Conservation (phyloP, 2,888 invertebrate species). For the Tholera decimalis region DNA sequence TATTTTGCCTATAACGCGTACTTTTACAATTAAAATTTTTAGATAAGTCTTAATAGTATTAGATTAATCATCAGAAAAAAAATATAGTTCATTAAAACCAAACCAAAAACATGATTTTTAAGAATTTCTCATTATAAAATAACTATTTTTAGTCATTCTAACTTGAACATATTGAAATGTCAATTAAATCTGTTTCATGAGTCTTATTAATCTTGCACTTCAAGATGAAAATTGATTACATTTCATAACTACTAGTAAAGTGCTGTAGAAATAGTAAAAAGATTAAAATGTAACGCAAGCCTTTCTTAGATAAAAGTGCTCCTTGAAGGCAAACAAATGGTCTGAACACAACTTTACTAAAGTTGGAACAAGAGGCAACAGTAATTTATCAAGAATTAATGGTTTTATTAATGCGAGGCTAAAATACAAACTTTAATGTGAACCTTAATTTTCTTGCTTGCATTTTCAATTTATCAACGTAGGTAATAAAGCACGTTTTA, state of each 20-base stretch:
- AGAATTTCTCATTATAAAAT: no score
- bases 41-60: no score
- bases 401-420: slow-evolving; percentile 56
- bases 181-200: not conserved
- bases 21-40: no score
- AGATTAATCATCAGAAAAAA: no score
- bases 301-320: slow-evolving; percentile 24
- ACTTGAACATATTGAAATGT: no score
- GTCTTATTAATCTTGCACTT: not conserved
- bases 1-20: no score
- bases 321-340: slow-evolving; percentile 52
- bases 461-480: slow-evolving; percentile 30
- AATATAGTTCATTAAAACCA: no score
- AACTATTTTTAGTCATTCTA: no score
- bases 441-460: slow-evolving; percentile 45
- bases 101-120: no score
- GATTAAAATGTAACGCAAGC: slow-evolving; percentile 23
- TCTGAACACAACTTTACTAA: slow-evolving; percentile 46
- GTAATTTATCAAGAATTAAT: slow-evolving; percentile 62
- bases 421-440: slow-evolving; percentile 40
- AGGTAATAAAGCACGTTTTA: no score
- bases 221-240: slow-evolving; percentile 31
- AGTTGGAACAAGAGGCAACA: slow-evolving; percentile 50
- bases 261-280: slow-evolving; percentile 1
- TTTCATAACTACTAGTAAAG: slow-evolving; percentile 13